Percentiles rank a stretch among this genome's conserved stretches.
These are phyloP conservation scores for Salvelinus namaycush DNA, from an alignment of 2,113 vertebrate species.

Conservation along the genomic window DNA sequence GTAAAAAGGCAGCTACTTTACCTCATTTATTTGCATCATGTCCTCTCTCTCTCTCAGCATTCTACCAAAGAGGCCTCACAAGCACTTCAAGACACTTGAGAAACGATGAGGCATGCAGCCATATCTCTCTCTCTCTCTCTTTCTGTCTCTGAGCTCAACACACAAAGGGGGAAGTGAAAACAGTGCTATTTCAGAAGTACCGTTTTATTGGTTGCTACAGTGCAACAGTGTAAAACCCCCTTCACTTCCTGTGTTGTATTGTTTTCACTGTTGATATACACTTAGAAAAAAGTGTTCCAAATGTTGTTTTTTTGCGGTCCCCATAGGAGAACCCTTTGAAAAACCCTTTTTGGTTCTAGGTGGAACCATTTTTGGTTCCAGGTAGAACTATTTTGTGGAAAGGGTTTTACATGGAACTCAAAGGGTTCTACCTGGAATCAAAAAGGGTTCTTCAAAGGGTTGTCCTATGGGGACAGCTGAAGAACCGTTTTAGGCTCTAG, in stretches of 20 bases:
- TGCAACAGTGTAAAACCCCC: slow-evolving; percentile 53
- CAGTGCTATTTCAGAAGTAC: slow-evolving; percentile 16
- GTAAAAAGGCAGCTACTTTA: slow-evolving; percentile 33
- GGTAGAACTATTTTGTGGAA: no score
- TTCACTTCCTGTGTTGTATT: slow-evolving; percentile 66
- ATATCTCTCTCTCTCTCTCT: slow-evolving; percentile 24
- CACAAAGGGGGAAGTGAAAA: slow-evolving; percentile 61
- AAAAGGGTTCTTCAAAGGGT: no score
- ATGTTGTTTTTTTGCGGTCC: no score
- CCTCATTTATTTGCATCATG: slow-evolving; percentile 45
- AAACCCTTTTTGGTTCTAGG: no score
- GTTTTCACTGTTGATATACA: background rate
- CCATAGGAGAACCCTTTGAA: no score
- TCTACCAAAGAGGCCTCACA: slow-evolving; percentile 28
- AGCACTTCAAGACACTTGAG: slow-evolving; percentile 21
- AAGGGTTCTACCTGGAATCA: no score
- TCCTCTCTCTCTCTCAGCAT: slow-evolving; percentile 15
- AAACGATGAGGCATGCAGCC: slow-evolving; percentile 29
- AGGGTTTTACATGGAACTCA: no score
- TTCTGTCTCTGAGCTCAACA: slow-evolving; percentile 25
- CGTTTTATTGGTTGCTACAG: slow-evolving; percentile 30
- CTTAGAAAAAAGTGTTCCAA: background rate
- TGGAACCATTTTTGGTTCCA: no score
- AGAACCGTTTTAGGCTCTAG: no score
- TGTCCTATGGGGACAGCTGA: no score